Conservation (phyloP, 2,113 vertebrate genomes). For the Heterotis niloticus region DNA sequence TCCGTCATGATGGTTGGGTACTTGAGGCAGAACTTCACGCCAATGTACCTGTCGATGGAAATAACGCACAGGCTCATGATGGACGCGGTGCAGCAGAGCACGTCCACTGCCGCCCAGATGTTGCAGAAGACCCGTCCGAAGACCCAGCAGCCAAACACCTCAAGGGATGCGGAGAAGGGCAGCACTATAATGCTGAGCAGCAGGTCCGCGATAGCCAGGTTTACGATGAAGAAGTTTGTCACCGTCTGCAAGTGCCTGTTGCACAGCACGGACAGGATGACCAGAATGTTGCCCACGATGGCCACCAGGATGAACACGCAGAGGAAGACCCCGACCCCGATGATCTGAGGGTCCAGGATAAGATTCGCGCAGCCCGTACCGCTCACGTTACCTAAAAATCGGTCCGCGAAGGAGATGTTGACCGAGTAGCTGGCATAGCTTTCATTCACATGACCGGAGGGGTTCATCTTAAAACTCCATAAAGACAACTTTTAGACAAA, state of each 20-base stretch:
- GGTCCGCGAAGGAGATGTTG: conserved; percentile 48
- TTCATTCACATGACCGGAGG: conserved; percentile 72
- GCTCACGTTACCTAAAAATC: conserved; percentile 53
- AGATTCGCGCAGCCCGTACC: conserved; percentile 62
- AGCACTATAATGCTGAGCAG: conserved; percentile 86
- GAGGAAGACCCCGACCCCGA: conserved; percentile 82
- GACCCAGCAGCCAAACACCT: conserved; percentile 91
- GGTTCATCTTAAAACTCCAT: conserved; percentile 81
- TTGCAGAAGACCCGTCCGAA: conserved; percentile 95
- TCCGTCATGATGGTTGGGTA: conserved; percentile 97
- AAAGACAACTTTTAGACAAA: conserved; percentile 56
- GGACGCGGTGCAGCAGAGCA: conserved; percentile 95
- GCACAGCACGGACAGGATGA: conserved; percentile 92
- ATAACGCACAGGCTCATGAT: conserved; percentile 98
- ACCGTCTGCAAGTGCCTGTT: conserved; percentile 92
- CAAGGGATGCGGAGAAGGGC: conserved; percentile 92
- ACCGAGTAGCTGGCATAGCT: conserved; percentile 69
- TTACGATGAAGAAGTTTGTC: conserved; percentile 97
- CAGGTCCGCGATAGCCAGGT: conserved; percentile 91
- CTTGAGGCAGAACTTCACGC: conserved; percentile 90
- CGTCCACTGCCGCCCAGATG: conserved; percentile 97
- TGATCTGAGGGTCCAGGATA: conserved; percentile 70
- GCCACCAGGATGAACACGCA: conserved; percentile 84
- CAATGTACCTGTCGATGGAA: conserved; percentile 93
- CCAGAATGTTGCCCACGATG: conserved; percentile 91